Conservation (phyloP, 2,888 invertebrate genomes). For the Gisinianus flammeolus region DNA sequence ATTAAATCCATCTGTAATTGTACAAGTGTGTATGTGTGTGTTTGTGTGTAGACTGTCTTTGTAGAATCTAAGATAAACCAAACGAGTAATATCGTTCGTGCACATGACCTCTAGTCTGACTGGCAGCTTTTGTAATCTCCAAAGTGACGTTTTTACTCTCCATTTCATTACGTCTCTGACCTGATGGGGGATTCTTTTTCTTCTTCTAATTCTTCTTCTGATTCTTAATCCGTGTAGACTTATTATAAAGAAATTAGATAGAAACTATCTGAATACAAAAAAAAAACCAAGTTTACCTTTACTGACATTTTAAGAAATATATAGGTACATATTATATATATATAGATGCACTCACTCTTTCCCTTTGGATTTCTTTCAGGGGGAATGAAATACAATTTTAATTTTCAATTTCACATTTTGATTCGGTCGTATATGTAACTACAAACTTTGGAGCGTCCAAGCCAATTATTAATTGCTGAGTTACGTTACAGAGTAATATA, state of each 20-base stretch:
- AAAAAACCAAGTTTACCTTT: conserved; percentile 18
- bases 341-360: background rate
- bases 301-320: background rate
- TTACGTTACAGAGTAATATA: no score
- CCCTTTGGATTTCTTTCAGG: conserved; percentile 5
- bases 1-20: background rate
- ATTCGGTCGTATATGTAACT: no score
- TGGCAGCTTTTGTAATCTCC: conserved; percentile 4
- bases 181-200: background rate
- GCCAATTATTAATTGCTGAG: no score
- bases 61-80: background rate
- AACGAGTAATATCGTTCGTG: background rate
- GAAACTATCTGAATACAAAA: conserved; percentile 22
- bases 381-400: no score
- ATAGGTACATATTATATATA: background rate
- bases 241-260: conserved; percentile 23
- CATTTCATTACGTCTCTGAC: background rate
- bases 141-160: conserved; percentile 10
- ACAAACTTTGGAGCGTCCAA: no score
- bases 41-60: background rate
- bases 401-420: no score
- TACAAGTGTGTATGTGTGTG: background rate
- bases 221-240: conserved; percentile 27
- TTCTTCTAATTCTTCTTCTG: background rate
- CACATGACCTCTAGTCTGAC: conserved; percentile 11